These are phyloP conservation scores for Linnaemya vulpina DNA, from an alignment of 2,888 invertebrate species.

Conservation along the genomic window DNA sequence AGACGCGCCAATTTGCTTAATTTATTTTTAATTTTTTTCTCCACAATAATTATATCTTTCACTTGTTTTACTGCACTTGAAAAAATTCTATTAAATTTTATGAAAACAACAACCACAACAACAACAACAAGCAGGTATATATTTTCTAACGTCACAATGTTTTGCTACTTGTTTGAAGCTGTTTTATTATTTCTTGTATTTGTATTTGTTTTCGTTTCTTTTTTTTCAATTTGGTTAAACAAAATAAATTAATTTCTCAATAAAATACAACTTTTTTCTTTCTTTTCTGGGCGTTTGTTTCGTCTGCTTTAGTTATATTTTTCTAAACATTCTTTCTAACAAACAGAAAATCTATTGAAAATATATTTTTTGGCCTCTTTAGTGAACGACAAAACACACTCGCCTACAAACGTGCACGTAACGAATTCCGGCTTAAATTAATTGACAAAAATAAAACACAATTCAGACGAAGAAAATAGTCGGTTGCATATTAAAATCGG, in stretches of 20 bases:
- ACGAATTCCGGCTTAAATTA: conserved; percentile 52
- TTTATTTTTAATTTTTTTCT: conserved; percentile 1
- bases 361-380: conserved; percentile 23
- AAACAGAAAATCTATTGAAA: not conserved
- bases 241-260: conserved; percentile 33
- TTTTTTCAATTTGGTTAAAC: not conserved
- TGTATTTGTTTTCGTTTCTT: conserved; percentile 18
- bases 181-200: conserved; percentile 31
- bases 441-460: not conserved
- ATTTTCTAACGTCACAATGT: conserved; percentile 39
- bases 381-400: not conserved
- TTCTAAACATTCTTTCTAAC: conserved; percentile 30
- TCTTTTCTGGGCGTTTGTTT: too few species aligned
- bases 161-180: not conserved
- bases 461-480: not conserved
- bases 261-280: conserved; percentile 25
- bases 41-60: not conserved
- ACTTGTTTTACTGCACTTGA: not conserved
- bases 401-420: not conserved
- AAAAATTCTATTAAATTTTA: not conserved
- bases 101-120: not conserved
- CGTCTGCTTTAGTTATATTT: conserved; percentile 16
- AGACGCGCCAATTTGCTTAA: conserved; percentile 28
- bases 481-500: not conserved
- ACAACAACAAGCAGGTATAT: not conserved